Evolutionary conservation across 2,888 invertebrate genomes (phyloP).

Genomic region (Coecobrya sp.): DNA sequence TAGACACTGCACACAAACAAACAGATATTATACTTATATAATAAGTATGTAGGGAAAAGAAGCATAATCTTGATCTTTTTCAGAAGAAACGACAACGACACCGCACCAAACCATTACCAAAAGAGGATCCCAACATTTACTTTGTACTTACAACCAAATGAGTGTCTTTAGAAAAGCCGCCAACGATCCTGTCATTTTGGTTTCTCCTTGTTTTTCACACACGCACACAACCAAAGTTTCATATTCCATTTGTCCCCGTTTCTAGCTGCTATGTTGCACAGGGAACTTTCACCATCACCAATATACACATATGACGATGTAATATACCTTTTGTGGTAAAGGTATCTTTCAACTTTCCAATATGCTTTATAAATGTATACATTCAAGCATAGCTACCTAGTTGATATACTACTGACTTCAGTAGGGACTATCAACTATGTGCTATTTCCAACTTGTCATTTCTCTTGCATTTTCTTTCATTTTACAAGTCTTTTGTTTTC

Average conservation of each 20-base stretch:
- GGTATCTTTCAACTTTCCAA: neutral
- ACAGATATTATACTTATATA: slow-evolving; percentile 13
- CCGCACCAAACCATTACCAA: slow-evolving; percentile 55
- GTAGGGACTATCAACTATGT: neutral
- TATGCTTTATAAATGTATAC: neutral
- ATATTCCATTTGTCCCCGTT: neutral
- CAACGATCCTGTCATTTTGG: slow-evolving; percentile 68
- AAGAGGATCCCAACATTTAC: slow-evolving; percentile 63
- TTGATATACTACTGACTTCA: too few relatives aligned
- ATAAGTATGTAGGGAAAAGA: neutral
- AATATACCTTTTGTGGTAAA: neutral
- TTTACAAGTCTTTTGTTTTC: slow-evolving; percentile 1
- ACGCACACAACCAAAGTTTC: neutral
- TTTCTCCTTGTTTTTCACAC: slow-evolving; percentile 56
- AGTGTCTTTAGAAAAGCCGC: slow-evolving; percentile 62
- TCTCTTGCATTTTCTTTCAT: neutral
- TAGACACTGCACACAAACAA: slow-evolving; percentile 14
- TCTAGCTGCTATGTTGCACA: neutral
- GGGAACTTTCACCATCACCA: neutral
- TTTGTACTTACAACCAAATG: slow-evolving; percentile 63
- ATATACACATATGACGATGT: neutral
- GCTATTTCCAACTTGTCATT: neutral
- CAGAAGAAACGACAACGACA: slow-evolving; percentile 39
- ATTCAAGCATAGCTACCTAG: neutral
- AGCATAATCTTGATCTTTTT: slow-evolving; percentile 64